Conservation (phyloP, 2,888 invertebrate genomes). For the Chironomus tentans region DNA sequence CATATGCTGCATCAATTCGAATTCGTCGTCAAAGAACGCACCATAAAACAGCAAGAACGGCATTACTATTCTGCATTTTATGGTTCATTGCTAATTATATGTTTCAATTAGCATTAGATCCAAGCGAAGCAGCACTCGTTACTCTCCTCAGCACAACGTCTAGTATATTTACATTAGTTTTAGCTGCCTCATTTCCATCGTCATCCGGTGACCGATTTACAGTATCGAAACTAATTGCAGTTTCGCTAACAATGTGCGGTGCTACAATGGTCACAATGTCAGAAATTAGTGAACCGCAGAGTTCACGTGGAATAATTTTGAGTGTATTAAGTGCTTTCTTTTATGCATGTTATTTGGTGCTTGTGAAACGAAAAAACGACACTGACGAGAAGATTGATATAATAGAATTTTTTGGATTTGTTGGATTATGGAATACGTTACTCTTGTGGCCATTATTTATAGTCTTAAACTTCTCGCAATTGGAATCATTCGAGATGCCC, state of each 20-base stretch:
- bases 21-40: constrained; percentile 55
- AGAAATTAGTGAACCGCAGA: constrained; percentile 56
- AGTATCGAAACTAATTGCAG: constrained; percentile 73
- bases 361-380: constrained; percentile 76
- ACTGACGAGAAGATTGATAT: constrained; percentile 91
- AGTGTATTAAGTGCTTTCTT: constrained; percentile 79
- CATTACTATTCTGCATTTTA: constrained; percentile 78
- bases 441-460: constrained; percentile 86
- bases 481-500: constrained; percentile 81
- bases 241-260: constrained; percentile 63
- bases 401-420: constrained; percentile 92
- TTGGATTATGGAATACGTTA: constrained; percentile 83
- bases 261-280: constrained; percentile 63
- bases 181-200: constrained; percentile 81
- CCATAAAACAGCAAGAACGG: constrained; percentile 69
- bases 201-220: constrained; percentile 74
- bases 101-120: constrained; percentile 77
- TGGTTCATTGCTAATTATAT: constrained; percentile 94
- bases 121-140: constrained; percentile 77
- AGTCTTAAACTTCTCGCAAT: constrained; percentile 68
- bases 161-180: constrained; percentile 76
- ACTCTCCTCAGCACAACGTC: constrained; percentile 83
- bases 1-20: constrained; percentile 85
- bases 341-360: constrained; percentile 83
- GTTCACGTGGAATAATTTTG: constrained; percentile 71